A percentile compares a stretch with the other conserved stretches of the same genome.
These are phyloP conservation scores for Tinea semifulvella DNA, from an alignment of 2,888 invertebrate genomes.

Conservation along the genomic window DNA sequence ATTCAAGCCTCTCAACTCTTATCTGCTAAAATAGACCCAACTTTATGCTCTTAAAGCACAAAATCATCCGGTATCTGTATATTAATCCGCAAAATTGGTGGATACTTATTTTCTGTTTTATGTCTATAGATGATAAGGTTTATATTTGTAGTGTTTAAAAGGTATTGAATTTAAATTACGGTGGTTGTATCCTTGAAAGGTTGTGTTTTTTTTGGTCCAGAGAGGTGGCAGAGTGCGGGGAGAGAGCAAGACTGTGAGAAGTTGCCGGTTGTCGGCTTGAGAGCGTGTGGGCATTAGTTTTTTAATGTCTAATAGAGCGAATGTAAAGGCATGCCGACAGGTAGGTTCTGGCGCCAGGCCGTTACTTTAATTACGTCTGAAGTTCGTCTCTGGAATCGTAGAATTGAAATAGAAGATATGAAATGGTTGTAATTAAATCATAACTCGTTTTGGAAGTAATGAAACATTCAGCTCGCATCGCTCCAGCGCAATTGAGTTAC, in stretches of 20 bases:
- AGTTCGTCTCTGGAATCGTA: conserved; percentile 15
- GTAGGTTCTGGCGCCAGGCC: conserved; percentile 62
- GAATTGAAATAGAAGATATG: background rate
- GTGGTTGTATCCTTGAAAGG: conserved; percentile 64
- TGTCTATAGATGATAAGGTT: conserved; percentile 3
- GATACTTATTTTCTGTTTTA: background rate
- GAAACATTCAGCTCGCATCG: no score
- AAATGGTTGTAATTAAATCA: background rate
- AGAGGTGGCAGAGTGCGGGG: conserved; percentile 26
- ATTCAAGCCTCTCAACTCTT: background rate
- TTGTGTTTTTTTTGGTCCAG: conserved; percentile 53
- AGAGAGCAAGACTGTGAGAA: conserved; percentile 49
- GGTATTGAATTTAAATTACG: no score
- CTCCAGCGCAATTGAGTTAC: no score
- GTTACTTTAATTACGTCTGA: conserved; percentile 52
- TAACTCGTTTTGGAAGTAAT: background rate
- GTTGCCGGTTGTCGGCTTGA: conserved; percentile 43
- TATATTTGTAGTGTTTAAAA: conserved; percentile 29
- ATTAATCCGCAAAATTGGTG: background rate
- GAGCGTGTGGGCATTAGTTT: conserved; percentile 55
- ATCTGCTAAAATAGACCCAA: background rate
- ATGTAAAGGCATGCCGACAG: conserved; percentile 57
- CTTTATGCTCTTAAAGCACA: background rate
- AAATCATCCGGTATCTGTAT: background rate
- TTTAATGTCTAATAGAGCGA: conserved; percentile 61